Conservation (phyloP, 1,140 invertebrate species). For the Phymorhynchus buccinoides region DNA sequence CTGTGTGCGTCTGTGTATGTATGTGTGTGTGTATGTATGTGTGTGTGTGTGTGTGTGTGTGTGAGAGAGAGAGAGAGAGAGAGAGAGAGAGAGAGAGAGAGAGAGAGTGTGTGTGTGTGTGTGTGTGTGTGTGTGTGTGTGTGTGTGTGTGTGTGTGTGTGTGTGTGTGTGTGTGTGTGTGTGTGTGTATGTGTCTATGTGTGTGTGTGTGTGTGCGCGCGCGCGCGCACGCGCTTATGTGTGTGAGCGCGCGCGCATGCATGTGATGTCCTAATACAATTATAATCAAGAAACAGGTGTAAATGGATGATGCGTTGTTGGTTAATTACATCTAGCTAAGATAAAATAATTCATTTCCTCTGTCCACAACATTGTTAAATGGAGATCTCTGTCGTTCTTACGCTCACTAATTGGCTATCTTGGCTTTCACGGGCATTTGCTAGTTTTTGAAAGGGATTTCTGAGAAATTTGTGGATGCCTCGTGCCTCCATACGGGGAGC, state of each 20-base stretch:
- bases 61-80: neutral
- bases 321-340: too few relatives aligned
- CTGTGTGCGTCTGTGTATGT: neutral
- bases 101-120: neutral
- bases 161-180: slow-evolving; percentile 23
- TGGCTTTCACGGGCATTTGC: too few relatives aligned
- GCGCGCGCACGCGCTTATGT: neutral
- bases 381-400: too few relatives aligned
- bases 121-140: slow-evolving; percentile 6
- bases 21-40: neutral
- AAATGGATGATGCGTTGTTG: too few relatives aligned
- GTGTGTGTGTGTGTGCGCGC: neutral
- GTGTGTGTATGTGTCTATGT: neutral
- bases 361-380: too few relatives aligned
- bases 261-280: too few relatives aligned
- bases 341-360: too few relatives aligned
- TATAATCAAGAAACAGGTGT: too few relatives aligned
- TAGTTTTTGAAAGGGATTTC: too few relatives aligned
- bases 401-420: too few relatives aligned
- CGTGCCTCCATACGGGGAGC: too few relatives aligned
- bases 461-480: too few relatives aligned
- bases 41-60: slow-evolving; percentile 14
- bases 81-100: neutral
- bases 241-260: neutral
- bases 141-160: neutral